Conservation (phyloP, 2,888 invertebrate genomes). For the Drosophila basisetae region DNA sequence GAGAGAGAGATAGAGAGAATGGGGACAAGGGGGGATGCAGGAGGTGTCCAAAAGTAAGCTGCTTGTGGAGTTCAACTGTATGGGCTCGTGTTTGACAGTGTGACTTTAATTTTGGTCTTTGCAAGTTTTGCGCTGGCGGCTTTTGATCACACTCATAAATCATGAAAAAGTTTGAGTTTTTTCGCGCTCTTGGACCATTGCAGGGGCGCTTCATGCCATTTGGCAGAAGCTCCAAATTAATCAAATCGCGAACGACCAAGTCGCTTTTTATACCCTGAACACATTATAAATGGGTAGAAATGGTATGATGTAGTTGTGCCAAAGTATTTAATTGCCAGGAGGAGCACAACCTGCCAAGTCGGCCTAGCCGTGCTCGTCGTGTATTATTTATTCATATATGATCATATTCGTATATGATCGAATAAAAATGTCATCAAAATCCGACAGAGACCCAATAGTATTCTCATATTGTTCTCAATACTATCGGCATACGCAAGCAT, state of each 20-base stretch:
- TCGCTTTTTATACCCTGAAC: not conserved
- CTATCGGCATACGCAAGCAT: too few species aligned
- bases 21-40: not conserved
- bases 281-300: not conserved
- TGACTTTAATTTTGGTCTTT: not conserved
- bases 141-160: conserved; percentile 21
- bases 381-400: not conserved
- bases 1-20: not conserved
- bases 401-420: too few species aligned
- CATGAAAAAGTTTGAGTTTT: not conserved
- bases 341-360: not conserved
- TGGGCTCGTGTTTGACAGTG: conserved; percentile 1
- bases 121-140: not conserved
- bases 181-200: not conserved
- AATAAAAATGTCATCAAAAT: too few species aligned
- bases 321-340: not conserved
- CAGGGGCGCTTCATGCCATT: not conserved
- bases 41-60: not conserved
- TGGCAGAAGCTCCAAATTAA: conserved; percentile 10
- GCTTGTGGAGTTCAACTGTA: conserved; percentile 1
- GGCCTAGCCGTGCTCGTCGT: not conserved
- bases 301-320: not conserved
- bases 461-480: too few species aligned
- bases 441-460: too few species aligned
- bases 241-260: conserved; percentile 10